phyloP scores from a whole-genome alignment of 1,140 invertebrate species.

The Drosophila guanche region DNA sequence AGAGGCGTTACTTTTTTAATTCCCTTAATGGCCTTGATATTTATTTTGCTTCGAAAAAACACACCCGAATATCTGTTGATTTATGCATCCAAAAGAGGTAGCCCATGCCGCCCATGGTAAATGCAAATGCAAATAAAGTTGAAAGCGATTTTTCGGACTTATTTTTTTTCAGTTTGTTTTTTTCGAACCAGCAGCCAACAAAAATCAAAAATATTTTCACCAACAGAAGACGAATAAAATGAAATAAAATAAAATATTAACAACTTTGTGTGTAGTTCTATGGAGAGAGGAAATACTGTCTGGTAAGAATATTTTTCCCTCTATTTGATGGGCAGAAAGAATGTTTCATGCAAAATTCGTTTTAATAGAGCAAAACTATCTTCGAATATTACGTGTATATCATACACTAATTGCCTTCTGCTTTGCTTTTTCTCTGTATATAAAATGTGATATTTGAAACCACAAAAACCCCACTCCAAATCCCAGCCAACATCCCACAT shows the following conservation, averaged over 20 bases:
- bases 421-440: too few relatives aligned
- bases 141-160: not conserved
- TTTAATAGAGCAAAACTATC: too few relatives aligned
- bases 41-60: constrained; percentile 9
- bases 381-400: too few relatives aligned
- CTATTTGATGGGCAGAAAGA: too few relatives aligned
- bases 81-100: not conserved
- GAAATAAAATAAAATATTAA: too few relatives aligned
- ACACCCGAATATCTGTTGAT: constrained; percentile 9
- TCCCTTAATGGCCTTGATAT: constrained; percentile 13
- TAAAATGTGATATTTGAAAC: constrained; percentile 12
- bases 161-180: not conserved
- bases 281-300: too few relatives aligned
- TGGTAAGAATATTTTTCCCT: too few relatives aligned
- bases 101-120: not conserved
- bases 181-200: not conserved
- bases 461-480: not conserved
- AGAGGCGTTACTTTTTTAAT: not conserved
- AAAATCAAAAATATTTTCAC: not conserved
- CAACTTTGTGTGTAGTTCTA: too few relatives aligned
- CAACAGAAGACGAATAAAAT: too few relatives aligned
- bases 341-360: too few relatives aligned
- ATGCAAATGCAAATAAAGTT: constrained; percentile 1
- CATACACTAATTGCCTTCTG: too few relatives aligned
- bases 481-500: not conserved